Conservation (phyloP, 2,113 vertebrate species). For the Gymnocephalus cernua region DNA sequence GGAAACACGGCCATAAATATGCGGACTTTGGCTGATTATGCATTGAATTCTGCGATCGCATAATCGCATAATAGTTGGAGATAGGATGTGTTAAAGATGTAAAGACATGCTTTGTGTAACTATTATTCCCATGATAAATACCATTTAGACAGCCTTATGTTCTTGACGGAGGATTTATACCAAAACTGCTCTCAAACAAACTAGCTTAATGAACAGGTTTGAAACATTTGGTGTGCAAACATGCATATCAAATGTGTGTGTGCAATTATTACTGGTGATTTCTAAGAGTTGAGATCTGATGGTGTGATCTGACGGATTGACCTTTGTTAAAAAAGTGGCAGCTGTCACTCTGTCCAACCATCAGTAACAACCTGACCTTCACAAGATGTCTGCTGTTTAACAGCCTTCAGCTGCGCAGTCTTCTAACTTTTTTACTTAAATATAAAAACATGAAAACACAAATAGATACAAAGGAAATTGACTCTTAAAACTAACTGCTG, state of each 20-base stretch:
- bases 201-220: background rate
- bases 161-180: background rate
- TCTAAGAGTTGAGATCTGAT: conserved; percentile 41
- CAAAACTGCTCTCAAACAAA: background rate
- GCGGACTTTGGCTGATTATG: too few species aligned
- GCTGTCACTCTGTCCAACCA: conserved; percentile 65
- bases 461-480: background rate
- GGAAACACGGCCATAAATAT: too few species aligned
- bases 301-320: conserved; percentile 63
- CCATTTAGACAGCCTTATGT: background rate
- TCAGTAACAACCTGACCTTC: conserved; percentile 75
- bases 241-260: background rate
- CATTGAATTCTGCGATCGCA: too few species aligned
- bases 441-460: background rate
- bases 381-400: conserved; percentile 44
- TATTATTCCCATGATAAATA: background rate
- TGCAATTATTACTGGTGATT: conserved; percentile 36
- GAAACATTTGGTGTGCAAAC: background rate
- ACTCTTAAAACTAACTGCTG: background rate
- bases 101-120: background rate
- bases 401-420: background rate
- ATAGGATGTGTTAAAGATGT: background rate
- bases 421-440: background rate
- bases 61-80: background rate
- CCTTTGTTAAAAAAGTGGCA: conserved; percentile 78